Evolutionary conservation across 35 echinoderm and acorn worm genomes (phyloP).

Genomic region (Heliocidaris erythrogramma): DNA sequence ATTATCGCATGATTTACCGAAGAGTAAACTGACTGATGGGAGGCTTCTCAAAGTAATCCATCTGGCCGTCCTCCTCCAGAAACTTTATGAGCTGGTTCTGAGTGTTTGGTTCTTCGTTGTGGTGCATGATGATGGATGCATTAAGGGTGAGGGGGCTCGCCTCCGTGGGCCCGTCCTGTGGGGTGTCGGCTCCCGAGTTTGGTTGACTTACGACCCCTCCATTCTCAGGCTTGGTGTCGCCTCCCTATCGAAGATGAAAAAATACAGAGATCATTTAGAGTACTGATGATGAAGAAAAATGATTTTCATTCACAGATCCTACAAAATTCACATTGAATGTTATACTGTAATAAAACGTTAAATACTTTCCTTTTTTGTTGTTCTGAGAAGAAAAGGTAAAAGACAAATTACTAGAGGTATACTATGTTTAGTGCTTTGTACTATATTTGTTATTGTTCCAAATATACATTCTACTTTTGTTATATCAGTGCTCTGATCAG

Average conservation of each 20-base stretch:
- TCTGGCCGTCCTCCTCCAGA: constrained; percentile 58
- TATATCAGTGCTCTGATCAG: too few relatives aligned
- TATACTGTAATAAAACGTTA: too few relatives aligned
- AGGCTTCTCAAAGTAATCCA: constrained; percentile 87
- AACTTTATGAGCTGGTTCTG: constrained; percentile 73
- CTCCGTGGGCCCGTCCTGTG: constrained; percentile 49
- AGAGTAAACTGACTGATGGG: constrained; percentile 78
- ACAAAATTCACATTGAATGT: too few relatives aligned
- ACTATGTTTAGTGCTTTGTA: too few relatives aligned
- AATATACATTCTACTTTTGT: too few relatives aligned
- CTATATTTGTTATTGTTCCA: too few relatives aligned
- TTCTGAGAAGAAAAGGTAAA: too few relatives aligned
- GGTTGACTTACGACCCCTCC: constrained; percentile 57
- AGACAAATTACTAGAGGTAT: too few relatives aligned
- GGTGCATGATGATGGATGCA: constrained; percentile 50
- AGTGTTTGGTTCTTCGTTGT: constrained; percentile 53
- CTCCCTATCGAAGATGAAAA: constrained; percentile 31
- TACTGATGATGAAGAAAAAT: neutral
- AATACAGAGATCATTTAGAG: neutral
- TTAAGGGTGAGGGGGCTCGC: constrained; percentile 61
- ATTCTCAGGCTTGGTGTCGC: constrained; percentile 72
- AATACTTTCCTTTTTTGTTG: neutral
- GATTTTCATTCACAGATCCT: neutral
- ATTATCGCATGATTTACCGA: neutral
- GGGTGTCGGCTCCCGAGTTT: neutral